Evolutionary conservation across 2,888 invertebrate species (phyloP).

Genomic region (Plagodis pulveraria): DNA sequence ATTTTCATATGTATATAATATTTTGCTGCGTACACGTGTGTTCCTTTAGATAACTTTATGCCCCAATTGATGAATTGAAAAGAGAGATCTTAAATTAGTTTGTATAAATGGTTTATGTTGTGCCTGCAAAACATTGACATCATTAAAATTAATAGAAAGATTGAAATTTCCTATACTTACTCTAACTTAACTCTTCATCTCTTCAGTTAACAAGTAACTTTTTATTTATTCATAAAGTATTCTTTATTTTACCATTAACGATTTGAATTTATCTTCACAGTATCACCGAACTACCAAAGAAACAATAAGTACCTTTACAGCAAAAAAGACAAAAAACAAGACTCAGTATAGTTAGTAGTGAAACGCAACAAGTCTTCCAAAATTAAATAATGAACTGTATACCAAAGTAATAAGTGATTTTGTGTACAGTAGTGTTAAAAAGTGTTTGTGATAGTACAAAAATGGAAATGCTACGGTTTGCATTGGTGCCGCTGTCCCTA

Average conservation of each 20-base stretch:
- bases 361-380: constrained; percentile 16
- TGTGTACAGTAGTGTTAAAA: constrained; percentile 9
- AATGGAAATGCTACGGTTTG: constrained; percentile 68
- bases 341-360: constrained; percentile 6
- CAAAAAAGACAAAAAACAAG: neutral
- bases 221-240: neutral
- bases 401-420: constrained; percentile 29
- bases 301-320: neutral
- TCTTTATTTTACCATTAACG: neutral
- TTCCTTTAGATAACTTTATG: too few relatives aligned
- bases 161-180: too few relatives aligned
- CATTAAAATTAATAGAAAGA: too few relatives aligned
- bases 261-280: neutral
- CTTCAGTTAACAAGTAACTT: neutral
- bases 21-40: too few relatives aligned
- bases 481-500: constrained; percentile 64
- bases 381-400: constrained; percentile 10
- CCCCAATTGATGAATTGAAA: too few relatives aligned
- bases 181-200: too few relatives aligned
- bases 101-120: too few relatives aligned
- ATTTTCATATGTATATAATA: too few relatives aligned
- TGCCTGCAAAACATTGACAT: too few relatives aligned
- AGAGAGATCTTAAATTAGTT: too few relatives aligned
- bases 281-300: too few relatives aligned
- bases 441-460: constrained; percentile 36